Evolutionary conservation across 2,797 vertebrate species (phyloP), one percentile per base, ranked within the genome.

Genomic region (Limnodromus scolopaceus): DNA sequence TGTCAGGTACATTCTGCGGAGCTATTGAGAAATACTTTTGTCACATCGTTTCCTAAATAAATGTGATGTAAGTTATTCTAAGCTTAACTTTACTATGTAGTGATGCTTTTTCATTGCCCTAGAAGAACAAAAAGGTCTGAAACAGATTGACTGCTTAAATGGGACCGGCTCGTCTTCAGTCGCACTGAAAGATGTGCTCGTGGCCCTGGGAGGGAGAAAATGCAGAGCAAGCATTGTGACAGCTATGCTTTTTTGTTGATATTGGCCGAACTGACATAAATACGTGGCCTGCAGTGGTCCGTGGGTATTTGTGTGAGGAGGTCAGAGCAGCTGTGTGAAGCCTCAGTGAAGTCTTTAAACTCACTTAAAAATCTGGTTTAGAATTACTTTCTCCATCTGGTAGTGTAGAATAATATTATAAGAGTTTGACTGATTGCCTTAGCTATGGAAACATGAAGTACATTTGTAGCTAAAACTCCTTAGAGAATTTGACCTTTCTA

Each of bases 301-400:
- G 1, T 66, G 80, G 32, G 28, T 85, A 34, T 57, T 84, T 74
- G 38, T 91, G 86, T 90, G 85, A 90, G 92, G 68, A 61, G 66
- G 72, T 96, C 78, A 89, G 63, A 66, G 13, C 51, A 90, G 55
- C 80, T 93, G 88, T 82, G 75, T 49, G 83, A 71, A 89, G 25
- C 51, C 18, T 82, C 25, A 60, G 23, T 65, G 48, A 74, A 89
- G 61, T 86, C 57, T 88, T 88, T 12, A 34, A 84, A 60, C 41
- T 89, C 38, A 41, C 41, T 72, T 82, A 68, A 87, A 91, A 85
- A 70, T 88, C 75, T 77, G 23, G 36, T 93, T 93, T 54, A 60
- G 46, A 82, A 55, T 66, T 78, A 54, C 77, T 96, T 94, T 95
- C 43, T 60, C 39, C 53, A 92, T 80, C 53, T 96, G 61, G 70